Evolutionary conservation across 1,140 invertebrate species (phyloP).

Genomic region (Branchinecta lindahli): DNA sequence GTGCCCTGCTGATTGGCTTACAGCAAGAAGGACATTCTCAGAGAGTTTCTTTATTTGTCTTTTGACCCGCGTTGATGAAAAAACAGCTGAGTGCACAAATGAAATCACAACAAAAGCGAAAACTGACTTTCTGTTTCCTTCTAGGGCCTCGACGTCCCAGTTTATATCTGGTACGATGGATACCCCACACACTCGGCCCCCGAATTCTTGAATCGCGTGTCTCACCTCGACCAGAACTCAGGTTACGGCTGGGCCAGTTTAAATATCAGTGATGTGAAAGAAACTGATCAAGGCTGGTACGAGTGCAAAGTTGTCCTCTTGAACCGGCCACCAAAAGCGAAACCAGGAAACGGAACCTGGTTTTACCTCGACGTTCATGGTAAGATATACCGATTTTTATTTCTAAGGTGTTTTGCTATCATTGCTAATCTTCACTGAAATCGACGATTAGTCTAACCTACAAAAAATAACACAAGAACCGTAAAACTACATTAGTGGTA

Average conservation of each 20-base stretch:
- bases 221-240: slow-evolving; percentile 56
- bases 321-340: slow-evolving; percentile 69
- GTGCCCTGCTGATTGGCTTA: too few relatives aligned
- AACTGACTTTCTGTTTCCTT: not conserved
- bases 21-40: too few relatives aligned
- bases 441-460: too few relatives aligned
- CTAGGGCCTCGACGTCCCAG: slow-evolving; percentile 79
- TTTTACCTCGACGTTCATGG: slow-evolving; percentile 88
- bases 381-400: slow-evolving; percentile 30
- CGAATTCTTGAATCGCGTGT: slow-evolving; percentile 76
- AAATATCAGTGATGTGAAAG: slow-evolving; percentile 79
- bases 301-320: slow-evolving; percentile 91
- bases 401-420: not conserved
- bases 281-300: slow-evolving; percentile 91
- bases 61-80: too few relatives aligned
- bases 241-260: slow-evolving; percentile 77
- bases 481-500: too few relatives aligned
- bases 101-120: too few relatives aligned
- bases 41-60: too few relatives aligned
- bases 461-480: too few relatives aligned
- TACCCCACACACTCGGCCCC: slow-evolving; percentile 85
- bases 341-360: slow-evolving; percentile 78
- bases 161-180: slow-evolving; percentile 94
- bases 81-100: too few relatives aligned
- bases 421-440: too few relatives aligned